A percentile compares a stretch with the other conserved stretches of the same genome.
phyloP scores from a whole-genome alignment of 1,140 invertebrate species.

The Plectrocnemia conspersa region DNA sequence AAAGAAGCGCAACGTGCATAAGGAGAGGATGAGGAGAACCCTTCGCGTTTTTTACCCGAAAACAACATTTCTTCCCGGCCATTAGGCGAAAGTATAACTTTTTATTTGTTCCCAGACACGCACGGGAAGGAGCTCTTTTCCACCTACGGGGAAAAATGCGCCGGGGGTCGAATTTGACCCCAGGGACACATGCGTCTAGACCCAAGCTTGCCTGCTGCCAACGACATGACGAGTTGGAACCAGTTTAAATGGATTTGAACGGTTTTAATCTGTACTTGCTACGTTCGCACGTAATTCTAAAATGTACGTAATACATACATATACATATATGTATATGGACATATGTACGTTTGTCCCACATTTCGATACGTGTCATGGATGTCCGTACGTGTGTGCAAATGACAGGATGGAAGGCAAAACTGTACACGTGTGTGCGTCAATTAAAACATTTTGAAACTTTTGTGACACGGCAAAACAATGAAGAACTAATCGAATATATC shows the following conservation, averaged over 20 bases:
- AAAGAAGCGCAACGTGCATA: slow-evolving; percentile 11
- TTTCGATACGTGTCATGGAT: no score
- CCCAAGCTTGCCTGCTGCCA: no score
- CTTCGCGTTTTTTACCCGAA: slow-evolving; percentile 19
- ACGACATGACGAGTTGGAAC: neutral
- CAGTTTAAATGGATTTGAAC: neutral
- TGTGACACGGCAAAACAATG: no score
- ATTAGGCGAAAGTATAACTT: slow-evolving; percentile 26
- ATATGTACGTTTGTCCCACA: no score
- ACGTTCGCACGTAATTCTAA: neutral
- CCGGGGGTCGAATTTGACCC: slow-evolving; percentile 21
- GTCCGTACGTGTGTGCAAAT: no score
- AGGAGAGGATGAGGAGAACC: slow-evolving; percentile 5
- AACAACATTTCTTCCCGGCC: slow-evolving; percentile 33
- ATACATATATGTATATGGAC: no score
- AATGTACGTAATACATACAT: no score
- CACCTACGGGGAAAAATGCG: slow-evolving; percentile 12
- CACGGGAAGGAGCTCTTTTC: neutral
- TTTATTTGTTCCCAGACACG: slow-evolving; percentile 27
- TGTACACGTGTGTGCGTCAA: no score
- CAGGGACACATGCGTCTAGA: slow-evolving; percentile 30
- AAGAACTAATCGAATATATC: no score
- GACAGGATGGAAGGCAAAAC: no score
- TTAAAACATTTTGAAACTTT: no score
- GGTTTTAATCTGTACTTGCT: neutral